These are phyloP conservation scores for Eledona agricola DNA, from an alignment of 2,888 invertebrate genomes.

Conservation along the genomic window DNA sequence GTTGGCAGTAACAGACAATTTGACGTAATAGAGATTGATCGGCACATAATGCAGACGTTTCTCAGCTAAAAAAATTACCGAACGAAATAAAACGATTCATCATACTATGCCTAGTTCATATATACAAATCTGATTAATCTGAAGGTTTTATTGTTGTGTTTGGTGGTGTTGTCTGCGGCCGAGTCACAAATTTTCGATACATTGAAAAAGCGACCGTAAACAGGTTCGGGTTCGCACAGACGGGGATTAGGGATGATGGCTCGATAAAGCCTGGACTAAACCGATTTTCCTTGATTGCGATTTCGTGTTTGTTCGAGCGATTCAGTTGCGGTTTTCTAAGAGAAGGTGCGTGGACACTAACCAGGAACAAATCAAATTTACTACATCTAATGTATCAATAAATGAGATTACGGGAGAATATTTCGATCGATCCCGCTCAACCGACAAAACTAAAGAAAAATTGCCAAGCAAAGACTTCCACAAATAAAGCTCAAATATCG, in stretches of 20 bases:
- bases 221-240: constrained; percentile 10
- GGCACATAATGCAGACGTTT: constrained; percentile 42
- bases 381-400: too few species aligned
- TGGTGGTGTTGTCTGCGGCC: constrained; percentile 8
- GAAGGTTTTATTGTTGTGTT: constrained; percentile 35
- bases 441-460: too few species aligned
- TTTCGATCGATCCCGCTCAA: too few species aligned
- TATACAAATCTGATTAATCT: constrained; percentile 39
- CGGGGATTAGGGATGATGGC: constrained; percentile 16
- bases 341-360: constrained; percentile 3
- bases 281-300: constrained; percentile 26
- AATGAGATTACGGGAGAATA: too few species aligned
- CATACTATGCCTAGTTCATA: constrained; percentile 32
- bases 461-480: too few species aligned
- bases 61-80: constrained; percentile 27
- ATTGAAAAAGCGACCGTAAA: constrained; percentile 14
- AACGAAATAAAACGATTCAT: constrained; percentile 43
- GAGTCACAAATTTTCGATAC: constrained; percentile 2
- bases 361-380: too few species aligned
- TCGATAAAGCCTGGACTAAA: constrained; percentile 22
- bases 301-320: constrained; percentile 26
- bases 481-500: too few species aligned
- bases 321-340: constrained; percentile 11
- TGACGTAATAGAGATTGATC: constrained; percentile 45
- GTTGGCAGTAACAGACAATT: constrained; percentile 41